These are phyloP conservation scores for Anthrax anthrax DNA, from an alignment of 2,888 invertebrate genomes.

Conservation along the genomic window DNA sequence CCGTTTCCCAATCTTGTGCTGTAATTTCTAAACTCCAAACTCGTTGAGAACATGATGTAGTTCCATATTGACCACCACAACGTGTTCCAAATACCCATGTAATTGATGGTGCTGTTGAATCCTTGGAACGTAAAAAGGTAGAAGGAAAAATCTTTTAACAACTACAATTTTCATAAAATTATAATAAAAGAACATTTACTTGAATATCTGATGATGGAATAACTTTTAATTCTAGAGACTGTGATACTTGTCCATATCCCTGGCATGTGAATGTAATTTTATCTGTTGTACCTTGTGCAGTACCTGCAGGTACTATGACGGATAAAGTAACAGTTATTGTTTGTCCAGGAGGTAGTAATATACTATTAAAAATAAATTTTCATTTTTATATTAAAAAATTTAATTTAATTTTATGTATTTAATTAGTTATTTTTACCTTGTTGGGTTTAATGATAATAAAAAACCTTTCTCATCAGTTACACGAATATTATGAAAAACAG, in stretches of 20 bases:
- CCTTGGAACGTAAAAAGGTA: constrained; percentile 21
- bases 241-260: constrained; percentile 29
- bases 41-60: constrained; percentile 44
- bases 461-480: constrained; percentile 45
- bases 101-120: constrained; percentile 43
- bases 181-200: constrained; percentile 15
- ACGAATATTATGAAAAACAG: constrained; percentile 42
- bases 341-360: constrained; percentile 30
- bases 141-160: no score
- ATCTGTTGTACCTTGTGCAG: constrained; percentile 42
- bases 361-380: constrained; percentile 13
- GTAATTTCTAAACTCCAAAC: constrained; percentile 56
- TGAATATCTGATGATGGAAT: constrained; percentile 22
- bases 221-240: constrained; percentile 35
- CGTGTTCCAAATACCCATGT: constrained; percentile 50
- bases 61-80: constrained; percentile 36
- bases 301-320: constrained; percentile 34
- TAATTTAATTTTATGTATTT: no score
- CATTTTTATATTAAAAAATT: no score
- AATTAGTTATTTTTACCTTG: constrained; percentile 35
- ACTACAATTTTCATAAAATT: neutral
- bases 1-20: constrained; percentile 50
- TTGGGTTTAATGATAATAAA: constrained; percentile 41
- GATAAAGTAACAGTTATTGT: constrained; percentile 43
- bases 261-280: constrained; percentile 46